A percentile compares a stretch with the other conserved stretches of the same genome.
phyloP scores from a whole-genome alignment of 2,113 vertebrate genomes.

The Nothocercus julius region DNA sequence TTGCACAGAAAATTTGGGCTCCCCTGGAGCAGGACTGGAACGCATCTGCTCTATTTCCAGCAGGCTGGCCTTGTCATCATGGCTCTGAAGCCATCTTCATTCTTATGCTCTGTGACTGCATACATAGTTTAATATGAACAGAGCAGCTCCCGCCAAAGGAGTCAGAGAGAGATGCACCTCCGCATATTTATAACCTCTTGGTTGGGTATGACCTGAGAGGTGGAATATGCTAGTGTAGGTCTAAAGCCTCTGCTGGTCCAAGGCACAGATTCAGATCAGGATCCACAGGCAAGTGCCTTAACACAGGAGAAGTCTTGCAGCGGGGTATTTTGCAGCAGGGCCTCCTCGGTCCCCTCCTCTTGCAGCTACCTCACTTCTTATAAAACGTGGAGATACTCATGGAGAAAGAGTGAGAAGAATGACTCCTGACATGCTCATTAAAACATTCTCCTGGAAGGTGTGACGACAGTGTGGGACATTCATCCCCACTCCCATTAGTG shows the following conservation, averaged over 20 bases:
- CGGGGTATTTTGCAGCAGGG: background rate
- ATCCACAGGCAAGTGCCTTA: background rate
- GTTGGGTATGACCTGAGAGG: background rate
- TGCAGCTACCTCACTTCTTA: background rate
- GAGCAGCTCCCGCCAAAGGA: background rate
- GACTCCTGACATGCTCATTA: slow-evolving; percentile 23
- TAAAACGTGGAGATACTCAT: slow-evolving; percentile 17
- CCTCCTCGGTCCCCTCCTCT: background rate
- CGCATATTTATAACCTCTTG: background rate
- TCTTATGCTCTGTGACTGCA: background rate
- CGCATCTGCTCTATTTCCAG: background rate
- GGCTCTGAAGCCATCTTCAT: background rate
- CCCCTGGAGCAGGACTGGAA: background rate
- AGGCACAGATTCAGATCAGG: background rate
- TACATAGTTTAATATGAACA: background rate
- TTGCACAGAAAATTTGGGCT: background rate
- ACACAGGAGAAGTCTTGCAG: background rate
- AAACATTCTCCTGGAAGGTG: slow-evolving; percentile 50
- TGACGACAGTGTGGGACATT: background rate
- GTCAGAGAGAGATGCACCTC: background rate
- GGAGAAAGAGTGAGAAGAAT: slow-evolving; percentile 36
- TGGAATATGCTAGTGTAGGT: background rate
- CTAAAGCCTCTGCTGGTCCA: background rate
- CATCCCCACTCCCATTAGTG: slow-evolving; percentile 15
- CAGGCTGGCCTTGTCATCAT: background rate